A percentile compares a stretch with the other conserved stretches of the same genome.
phyloP scores from a whole-genome alignment of 2,888 invertebrate genomes.

The Pheosia gnoma region DNA sequence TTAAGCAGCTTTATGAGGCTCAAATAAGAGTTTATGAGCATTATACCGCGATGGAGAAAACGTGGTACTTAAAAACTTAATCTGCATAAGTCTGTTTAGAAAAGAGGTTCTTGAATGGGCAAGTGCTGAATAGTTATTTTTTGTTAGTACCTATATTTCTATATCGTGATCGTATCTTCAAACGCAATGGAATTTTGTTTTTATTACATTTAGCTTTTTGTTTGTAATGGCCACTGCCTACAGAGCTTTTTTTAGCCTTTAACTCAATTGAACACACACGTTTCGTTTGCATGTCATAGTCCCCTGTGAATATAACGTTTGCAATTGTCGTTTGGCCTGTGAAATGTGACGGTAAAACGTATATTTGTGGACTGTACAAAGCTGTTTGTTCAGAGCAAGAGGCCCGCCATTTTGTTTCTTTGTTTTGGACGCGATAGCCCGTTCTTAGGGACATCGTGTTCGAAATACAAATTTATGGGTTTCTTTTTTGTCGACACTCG shows the following conservation, averaged over 20 bases:
- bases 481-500: background rate
- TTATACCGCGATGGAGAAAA: background rate
- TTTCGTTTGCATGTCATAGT: background rate
- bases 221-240: too few species aligned
- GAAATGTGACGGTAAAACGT: slow-evolving; percentile 2
- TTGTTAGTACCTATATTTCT: too few species aligned
- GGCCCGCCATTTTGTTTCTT: background rate
- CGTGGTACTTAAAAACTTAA: slow-evolving; percentile 2
- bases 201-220: too few species aligned
- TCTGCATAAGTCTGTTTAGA: background rate
- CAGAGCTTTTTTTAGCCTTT: too few species aligned
- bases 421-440: background rate
- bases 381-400: background rate
- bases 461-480: background rate
- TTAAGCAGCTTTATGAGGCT: background rate
- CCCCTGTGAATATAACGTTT: background rate
- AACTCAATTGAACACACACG: background rate
- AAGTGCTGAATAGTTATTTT: background rate
- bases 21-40: background rate
- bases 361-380: slow-evolving; percentile 3
- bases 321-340: slow-evolving; percentile 1
- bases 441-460: background rate
- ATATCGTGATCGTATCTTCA: too few species aligned
- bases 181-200: too few species aligned
- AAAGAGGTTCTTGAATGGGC: background rate